Percentiles rank a stretch among this genome's conserved stretches.
Conservation (phyloP, 2,888 invertebrate species). For the Pemphredon lugubris region DNA sequence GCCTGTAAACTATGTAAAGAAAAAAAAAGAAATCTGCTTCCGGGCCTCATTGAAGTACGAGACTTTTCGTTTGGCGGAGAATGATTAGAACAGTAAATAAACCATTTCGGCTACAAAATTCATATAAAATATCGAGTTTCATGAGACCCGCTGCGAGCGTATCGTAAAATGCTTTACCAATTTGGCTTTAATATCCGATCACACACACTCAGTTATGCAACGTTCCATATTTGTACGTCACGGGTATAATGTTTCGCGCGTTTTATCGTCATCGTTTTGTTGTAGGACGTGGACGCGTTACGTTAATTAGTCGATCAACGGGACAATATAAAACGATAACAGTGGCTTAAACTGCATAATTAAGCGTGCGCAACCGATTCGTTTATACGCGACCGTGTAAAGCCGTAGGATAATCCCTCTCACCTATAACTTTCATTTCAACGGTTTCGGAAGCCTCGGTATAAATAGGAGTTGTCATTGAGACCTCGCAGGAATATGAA, state of each 20-base stretch:
- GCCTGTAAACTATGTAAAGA: neutral
- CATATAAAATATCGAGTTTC: too few species aligned
- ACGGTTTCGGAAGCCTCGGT: constrained; percentile 90
- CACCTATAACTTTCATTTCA: constrained; percentile 91
- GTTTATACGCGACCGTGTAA: too few species aligned
- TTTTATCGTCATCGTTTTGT: neutral
- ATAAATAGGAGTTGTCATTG: constrained; percentile 91
- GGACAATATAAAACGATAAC: neutral
- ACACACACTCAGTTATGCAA: neutral
- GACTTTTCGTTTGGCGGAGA: too few species aligned
- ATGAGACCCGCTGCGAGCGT: too few species aligned
- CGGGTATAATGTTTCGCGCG: neutral
- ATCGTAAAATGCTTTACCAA: too few species aligned
- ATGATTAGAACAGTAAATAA: too few species aligned
- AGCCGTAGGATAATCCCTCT: too few species aligned
- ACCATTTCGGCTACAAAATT: too few species aligned
- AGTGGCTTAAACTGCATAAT: neutral
- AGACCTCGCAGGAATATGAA: constrained; percentile 91
- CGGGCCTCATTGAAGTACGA: too few species aligned
- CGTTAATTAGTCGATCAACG: neutral
- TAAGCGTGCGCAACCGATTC: too few species aligned
- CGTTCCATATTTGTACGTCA: neutral
- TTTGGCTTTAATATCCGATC: neutral
- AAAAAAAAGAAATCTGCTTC: too few species aligned
- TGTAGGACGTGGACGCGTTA: neutral